Percentiles rank a stretch among this genome's conserved stretches.
phyloP scores from a whole-genome alignment of 2,888 invertebrate genomes.

The Nasonovia ribisnigri region DNA sequence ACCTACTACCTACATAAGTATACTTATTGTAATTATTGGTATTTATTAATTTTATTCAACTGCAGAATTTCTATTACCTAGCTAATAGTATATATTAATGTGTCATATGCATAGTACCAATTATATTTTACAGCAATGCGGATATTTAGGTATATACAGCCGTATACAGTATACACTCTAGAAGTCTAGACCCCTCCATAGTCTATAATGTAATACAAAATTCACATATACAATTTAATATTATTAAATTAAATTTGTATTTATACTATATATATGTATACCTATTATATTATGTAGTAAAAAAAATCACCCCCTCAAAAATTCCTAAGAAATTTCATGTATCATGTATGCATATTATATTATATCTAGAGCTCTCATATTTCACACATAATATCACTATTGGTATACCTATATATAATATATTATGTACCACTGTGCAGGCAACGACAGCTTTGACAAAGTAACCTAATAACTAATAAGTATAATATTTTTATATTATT shows the following conservation, averaged over 20 bases:
- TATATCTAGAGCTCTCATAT: not conserved
- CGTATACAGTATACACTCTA: not conserved
- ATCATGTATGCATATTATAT: not conserved
- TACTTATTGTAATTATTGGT: not conserved
- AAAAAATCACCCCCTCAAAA: not conserved
- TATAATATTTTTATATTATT: slow-evolving; percentile 16
- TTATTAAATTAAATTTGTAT: not conserved
- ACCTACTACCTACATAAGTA: not conserved
- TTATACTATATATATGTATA: not conserved
- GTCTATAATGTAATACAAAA: not conserved
- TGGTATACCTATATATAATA: not conserved
- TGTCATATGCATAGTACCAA: not conserved
- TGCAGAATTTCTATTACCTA: not conserved
- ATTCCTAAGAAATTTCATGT: not conserved
- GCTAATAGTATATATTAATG: not conserved
- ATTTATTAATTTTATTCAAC: not conserved
- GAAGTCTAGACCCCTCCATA: not conserved
- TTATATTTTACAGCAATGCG: not conserved
- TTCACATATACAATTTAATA: not conserved
- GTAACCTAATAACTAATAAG: not conserved
- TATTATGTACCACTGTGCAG: not conserved
- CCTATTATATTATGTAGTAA: not conserved
- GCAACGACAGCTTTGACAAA: not conserved
- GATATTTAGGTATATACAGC: not conserved
- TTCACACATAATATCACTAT: not conserved